phyloP scores from a whole-genome alignment of 1,140 invertebrate genomes.

The Acyrthosiphon pisum region DNA sequence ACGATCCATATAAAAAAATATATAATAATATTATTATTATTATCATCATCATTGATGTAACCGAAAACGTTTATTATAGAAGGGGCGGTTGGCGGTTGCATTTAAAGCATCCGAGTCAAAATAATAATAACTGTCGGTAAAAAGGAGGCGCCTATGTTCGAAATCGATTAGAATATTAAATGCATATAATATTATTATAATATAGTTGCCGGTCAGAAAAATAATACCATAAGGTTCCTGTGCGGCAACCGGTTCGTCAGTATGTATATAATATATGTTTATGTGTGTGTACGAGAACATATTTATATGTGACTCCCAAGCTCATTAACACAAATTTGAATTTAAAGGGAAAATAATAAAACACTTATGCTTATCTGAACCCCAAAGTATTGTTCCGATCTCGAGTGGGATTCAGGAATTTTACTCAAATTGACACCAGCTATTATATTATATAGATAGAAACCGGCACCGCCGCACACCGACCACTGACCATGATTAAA shows the following conservation, averaged over 20 bases:
- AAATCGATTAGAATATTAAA: slow-evolving; percentile 52
- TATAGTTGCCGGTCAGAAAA: not conserved
- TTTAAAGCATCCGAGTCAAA: not conserved
- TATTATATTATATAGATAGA: not conserved
- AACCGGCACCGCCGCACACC: not conserved
- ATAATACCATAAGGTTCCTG: not conserved
- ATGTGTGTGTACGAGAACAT: not conserved
- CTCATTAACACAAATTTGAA: slow-evolving; percentile 41
- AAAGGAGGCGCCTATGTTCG: slow-evolving; percentile 40
- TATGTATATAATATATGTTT: not conserved
- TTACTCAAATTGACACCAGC: not conserved
- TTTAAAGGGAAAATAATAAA: slow-evolving; percentile 41
- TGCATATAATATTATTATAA: not conserved
- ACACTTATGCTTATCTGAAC: slow-evolving; percentile 25
- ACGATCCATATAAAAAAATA: not conserved
- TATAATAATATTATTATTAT: not conserved
- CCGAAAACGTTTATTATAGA: not conserved
- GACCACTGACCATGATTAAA: not conserved
- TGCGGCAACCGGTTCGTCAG: slow-evolving; percentile 33
- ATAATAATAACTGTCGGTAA: slow-evolving; percentile 31
- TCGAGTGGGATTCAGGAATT: slow-evolving; percentile 43
- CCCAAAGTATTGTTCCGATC: slow-evolving; percentile 24
- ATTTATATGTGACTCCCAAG: slow-evolving; percentile 29
- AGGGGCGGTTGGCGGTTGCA: not conserved
- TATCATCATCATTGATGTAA: not conserved